phyloP scores from a whole-genome alignment of 2,888 invertebrate species.

The Byasa hedistus region DNA sequence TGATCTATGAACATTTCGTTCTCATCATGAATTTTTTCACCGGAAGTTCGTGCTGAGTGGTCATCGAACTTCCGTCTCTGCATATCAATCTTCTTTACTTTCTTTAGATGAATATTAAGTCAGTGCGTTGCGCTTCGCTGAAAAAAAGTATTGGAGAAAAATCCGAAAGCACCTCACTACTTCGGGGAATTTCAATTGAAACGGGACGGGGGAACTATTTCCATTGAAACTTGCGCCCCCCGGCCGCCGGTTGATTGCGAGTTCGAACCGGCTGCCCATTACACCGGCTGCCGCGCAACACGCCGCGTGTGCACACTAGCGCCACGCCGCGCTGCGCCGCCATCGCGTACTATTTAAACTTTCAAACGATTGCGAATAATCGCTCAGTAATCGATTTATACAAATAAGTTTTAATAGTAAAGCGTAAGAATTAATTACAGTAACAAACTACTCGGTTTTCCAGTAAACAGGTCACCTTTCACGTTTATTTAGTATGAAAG shows the following conservation, averaged over 20 bases:
- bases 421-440: too few relatives aligned
- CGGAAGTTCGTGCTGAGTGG: too few relatives aligned
- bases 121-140: background rate
- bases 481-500: too few relatives aligned
- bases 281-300: conserved; percentile 15
- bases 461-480: too few relatives aligned
- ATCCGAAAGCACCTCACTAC: conserved; percentile 3
- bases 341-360: conserved; percentile 16
- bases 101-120: background rate
- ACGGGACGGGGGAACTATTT: conserved; percentile 13
- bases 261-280: conserved; percentile 22
- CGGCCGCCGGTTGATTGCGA: conserved; percentile 25
- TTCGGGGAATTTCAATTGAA: conserved; percentile 19
- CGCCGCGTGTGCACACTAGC: background rate
- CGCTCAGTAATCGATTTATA: background rate
- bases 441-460: too few relatives aligned
- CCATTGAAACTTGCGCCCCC: conserved; percentile 23
- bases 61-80: too few relatives aligned
- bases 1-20: too few relatives aligned
- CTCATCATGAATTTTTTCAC: too few relatives aligned
- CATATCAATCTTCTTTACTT: too few relatives aligned
- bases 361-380: conserved; percentile 5
- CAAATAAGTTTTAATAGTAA: background rate
- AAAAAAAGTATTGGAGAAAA: conserved; percentile 6
- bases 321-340: too few relatives aligned